Evolutionary conservation across 1,140 invertebrate species (phyloP), one percentile per base, ranked within the genome.

Genomic region (Drosophila littoralis): DNA sequence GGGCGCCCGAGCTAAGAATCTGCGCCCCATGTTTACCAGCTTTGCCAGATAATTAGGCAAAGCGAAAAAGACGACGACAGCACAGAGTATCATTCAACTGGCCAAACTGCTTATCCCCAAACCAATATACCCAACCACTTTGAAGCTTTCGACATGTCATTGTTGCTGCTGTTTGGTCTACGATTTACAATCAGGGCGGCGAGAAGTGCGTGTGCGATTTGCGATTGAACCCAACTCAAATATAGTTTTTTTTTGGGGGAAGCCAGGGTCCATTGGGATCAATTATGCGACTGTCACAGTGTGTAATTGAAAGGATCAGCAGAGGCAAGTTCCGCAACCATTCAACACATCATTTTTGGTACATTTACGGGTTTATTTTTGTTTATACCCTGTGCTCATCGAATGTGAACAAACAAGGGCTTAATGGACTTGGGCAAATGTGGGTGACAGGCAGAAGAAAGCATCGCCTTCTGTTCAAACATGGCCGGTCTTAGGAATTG

Each of bases 211-310:
- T 46, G 32, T 40, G 45, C 35, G 63, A 35, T 15, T 42, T 46
- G 67, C 64, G 75, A 86, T 86, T 83, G 83, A 61, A 88, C 83
- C 83, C 83, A 88, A 89, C 73, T 89, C 83, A 88, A 80, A 75
- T 61, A 70, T 85, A 85, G 81, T 85, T 85, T 77, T 28, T 42
- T 38, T 60, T 48, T 32, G 51, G 43, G 13, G 28, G 57, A 9
- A 35, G 51, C 73, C 36, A 61, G 48, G 69, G 80, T 90, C 84
- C 84, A 70, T 79, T 72, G 85, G 84, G 84, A 89, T 89, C 84
- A 89, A 89, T 89, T 89, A 89, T 88, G 75, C 59, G 84, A 80
- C 84, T 89, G 84, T 89, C 84, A 89, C 85, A 89, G 77, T 89
- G 80, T 80, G 80, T 89, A 89, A 89, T 89, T 89, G 84, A 89